Conservation (phyloP, 2,888 invertebrate species). For the Pelosia muscerda region DNA sequence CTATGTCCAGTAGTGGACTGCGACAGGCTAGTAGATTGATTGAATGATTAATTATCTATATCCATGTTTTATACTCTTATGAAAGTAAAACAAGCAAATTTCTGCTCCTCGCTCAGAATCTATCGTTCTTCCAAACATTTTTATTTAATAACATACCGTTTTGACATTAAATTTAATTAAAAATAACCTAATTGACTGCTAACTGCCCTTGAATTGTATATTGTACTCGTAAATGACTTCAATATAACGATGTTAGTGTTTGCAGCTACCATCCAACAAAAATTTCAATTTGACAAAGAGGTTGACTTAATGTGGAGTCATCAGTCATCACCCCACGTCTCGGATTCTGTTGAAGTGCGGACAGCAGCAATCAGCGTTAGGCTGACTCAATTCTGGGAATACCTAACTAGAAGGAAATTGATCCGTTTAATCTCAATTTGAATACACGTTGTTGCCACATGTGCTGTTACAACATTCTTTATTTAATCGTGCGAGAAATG, state of each 20-base stretch:
- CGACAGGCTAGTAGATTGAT: too few relatives aligned
- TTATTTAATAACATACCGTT: too few relatives aligned
- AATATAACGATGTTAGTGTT: conserved; percentile 7
- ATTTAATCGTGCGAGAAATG: neutral
- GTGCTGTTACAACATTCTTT: neutral
- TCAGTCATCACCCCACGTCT: conserved; percentile 7
- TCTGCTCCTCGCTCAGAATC: too few relatives aligned
- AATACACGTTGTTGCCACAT: neutral
- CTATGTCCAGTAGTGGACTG: too few relatives aligned
- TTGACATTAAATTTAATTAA: too few relatives aligned
- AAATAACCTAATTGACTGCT: too few relatives aligned
- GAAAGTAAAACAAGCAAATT: too few relatives aligned
- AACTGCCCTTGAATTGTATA: too few relatives aligned
- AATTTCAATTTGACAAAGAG: conserved; percentile 8
- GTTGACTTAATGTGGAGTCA: conserved; percentile 8
- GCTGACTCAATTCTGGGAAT: neutral
- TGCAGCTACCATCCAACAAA: neutral
- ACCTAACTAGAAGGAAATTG: neutral
- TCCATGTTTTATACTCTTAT: too few relatives aligned
- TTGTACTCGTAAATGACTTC: neutral
- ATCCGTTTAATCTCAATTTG: neutral
- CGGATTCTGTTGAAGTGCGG: neutral
- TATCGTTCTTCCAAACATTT: neutral
- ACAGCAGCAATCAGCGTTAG: conserved; percentile 1
- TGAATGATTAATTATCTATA: too few relatives aligned